A percentile compares a stretch with the other conserved stretches of the same genome.
Conservation (phyloP, 2,888 invertebrate species). For the Pinctada fucata region DNA sequence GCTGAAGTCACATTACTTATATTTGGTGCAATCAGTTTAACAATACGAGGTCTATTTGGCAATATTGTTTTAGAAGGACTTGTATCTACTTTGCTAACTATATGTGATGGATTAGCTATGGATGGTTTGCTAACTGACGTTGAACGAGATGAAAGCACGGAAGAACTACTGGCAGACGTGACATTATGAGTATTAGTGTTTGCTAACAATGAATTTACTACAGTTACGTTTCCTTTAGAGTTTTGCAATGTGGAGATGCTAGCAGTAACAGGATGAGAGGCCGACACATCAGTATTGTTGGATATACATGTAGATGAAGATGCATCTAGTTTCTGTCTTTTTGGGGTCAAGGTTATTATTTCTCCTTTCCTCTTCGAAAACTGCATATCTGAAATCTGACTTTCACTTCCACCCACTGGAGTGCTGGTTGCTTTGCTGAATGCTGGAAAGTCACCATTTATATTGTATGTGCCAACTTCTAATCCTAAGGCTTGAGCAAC, state of each 20-base stretch:
- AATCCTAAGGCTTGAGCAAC: conserved; percentile 63
- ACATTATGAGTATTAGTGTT: neutral
- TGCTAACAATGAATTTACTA: neutral
- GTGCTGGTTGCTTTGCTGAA: neutral
- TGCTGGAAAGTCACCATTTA: conserved; percentile 43
- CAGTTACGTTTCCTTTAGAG: neutral
- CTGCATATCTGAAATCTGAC: neutral
- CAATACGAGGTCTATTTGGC: neutral
- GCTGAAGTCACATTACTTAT: neutral
- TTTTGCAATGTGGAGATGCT: neutral
- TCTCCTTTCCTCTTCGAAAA: neutral
- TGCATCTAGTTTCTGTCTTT: neutral
- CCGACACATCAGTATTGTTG: neutral
- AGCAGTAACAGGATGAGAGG: no score
- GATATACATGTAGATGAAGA: neutral
- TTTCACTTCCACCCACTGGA: neutral
- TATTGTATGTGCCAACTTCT: conserved; percentile 58
- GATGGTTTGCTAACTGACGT: neutral
- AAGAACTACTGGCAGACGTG: neutral
- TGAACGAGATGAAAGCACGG: neutral
- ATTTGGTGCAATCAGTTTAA: neutral
- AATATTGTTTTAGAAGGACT: neutral
- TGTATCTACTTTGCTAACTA: neutral
- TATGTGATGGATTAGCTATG: neutral
- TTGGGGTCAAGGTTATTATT: neutral